Evolutionary conservation across 1,140 invertebrate genomes (phyloP), one percentile per base, ranked within the genome.

Genomic region (Triops cancriformis): DNA sequence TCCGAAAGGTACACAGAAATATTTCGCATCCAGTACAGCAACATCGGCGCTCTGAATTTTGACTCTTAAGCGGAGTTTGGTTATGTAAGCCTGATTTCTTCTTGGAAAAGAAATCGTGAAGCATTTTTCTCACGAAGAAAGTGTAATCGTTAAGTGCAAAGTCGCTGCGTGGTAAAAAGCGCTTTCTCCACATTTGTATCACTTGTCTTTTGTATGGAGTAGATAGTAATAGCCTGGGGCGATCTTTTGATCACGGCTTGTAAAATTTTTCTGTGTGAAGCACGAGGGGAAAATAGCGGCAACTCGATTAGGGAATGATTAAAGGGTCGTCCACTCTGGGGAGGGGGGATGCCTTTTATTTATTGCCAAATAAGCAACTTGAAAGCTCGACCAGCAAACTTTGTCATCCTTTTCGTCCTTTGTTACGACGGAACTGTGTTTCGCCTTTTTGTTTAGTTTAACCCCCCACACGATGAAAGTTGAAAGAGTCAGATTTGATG

Each of bases 231-330:
- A 14, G 51, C 51, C 51, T 23, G 51, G 45, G 51, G 51, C 51
- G 18, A 64, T 23, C 51, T 10, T 18, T 64, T 64, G 3, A 0
- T 64, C 18, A 23, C 23, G 11, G 51, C n/a, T 1, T 23, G 3
- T 7, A n/a, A 64, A 23, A 23, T 18, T 64, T 18, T 64, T 64
- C 23, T 64, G 51, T 18, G 31, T 7, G 31, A 37, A 37, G 31
- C 31, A 37, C 2, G 23, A 23, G 51, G 51, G 51, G 14, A 14
- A 64, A 14, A 9, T 23, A 64, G 51, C 51, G 51, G 51, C 51
- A 64, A 64, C 51, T 64, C 51, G 51, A 64, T 64, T 64, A 64
- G 51, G 51, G 51, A 6, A 18, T 64, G 51, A 64, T 64, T 64
- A 64, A 64, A 64, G 51, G 51, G 51, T 23, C 51, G 6, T 64